Evolutionary conservation across 2,113 vertebrate genomes (phyloP).

Genomic region (Pseudopodoces humilis): DNA sequence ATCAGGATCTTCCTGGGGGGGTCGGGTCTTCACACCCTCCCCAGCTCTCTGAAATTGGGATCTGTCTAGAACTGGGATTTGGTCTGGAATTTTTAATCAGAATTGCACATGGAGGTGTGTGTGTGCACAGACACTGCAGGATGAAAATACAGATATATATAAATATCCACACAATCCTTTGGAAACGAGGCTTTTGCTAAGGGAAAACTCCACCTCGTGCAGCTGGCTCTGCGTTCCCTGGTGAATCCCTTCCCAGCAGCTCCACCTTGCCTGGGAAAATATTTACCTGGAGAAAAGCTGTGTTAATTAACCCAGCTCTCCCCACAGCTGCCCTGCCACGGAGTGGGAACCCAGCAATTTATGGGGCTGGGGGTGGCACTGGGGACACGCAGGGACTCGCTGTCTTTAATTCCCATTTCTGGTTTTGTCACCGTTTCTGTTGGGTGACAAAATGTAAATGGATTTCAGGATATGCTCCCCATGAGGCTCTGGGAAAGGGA

Average conservation of each 20-base stretch:
- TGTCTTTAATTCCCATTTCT: accelerated
- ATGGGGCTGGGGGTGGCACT: neutral
- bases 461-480: neutral
- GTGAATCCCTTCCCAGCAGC: neutral
- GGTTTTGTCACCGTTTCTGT: neutral
- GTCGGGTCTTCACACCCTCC: neutral
- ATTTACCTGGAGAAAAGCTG: neutral
- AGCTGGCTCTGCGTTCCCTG: accelerated
- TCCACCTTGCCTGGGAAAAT: neutral
- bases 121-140: neutral
- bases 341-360: accelerated
- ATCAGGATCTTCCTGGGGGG: neutral
- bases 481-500: neutral
- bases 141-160: neutral
- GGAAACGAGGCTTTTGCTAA: neutral
- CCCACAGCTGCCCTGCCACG: accelerated
- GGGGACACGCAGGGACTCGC: neutral
- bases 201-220: accelerated
- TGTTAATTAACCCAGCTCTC: neutral
- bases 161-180: too few relatives aligned
- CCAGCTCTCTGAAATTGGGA: neutral
- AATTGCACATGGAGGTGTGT: accelerated
- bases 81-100: neutral
- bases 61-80: neutral
- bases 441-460: neutral